phyloP scores from a whole-genome alignment of 2,113 vertebrate genomes.

The Eublepharis macularius region DNA sequence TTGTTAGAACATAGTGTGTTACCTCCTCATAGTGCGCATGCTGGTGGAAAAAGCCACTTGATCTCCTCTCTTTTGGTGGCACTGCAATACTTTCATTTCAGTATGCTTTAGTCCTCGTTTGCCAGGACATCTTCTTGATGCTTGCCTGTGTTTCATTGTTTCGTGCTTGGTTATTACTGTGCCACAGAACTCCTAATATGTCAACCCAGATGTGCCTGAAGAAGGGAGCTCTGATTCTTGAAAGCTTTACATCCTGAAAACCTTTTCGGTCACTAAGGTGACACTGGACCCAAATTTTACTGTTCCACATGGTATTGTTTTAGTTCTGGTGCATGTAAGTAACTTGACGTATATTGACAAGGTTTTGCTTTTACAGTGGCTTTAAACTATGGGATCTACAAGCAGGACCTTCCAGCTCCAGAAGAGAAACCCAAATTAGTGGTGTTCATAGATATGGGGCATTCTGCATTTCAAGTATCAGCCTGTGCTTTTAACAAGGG shows the following conservation, averaged over 20 bases:
- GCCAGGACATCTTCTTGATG: neutral
- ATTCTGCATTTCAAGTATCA: slow-evolving; percentile 95
- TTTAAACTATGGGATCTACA: slow-evolving; percentile 98
- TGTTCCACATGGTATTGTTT: no score
- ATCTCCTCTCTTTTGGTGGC: neutral
- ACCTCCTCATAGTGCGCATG: neutral
- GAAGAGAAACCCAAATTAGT: slow-evolving; percentile 95
- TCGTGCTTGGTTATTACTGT: neutral
- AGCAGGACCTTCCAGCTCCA: slow-evolving; percentile 92
- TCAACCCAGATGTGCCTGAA: neutral
- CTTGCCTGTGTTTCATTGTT: neutral
- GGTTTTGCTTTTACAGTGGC: slow-evolving; percentile 79
- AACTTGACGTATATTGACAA: neutral
- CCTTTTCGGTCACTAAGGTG: no score
- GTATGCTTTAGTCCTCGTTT: neutral
- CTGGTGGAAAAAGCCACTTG: neutral
- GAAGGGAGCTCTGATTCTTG: no score
- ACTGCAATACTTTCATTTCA: neutral
- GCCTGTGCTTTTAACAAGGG: slow-evolving; percentile 97
- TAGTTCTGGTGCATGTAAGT: neutral
- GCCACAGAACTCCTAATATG: neutral
- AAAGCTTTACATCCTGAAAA: no score
- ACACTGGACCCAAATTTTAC: no score
- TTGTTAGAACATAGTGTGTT: neutral
- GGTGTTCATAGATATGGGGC: slow-evolving; percentile 95